phyloP scores from a whole-genome alignment of 2,113 vertebrate species.

The Pelecanoides urinatrix region DNA sequence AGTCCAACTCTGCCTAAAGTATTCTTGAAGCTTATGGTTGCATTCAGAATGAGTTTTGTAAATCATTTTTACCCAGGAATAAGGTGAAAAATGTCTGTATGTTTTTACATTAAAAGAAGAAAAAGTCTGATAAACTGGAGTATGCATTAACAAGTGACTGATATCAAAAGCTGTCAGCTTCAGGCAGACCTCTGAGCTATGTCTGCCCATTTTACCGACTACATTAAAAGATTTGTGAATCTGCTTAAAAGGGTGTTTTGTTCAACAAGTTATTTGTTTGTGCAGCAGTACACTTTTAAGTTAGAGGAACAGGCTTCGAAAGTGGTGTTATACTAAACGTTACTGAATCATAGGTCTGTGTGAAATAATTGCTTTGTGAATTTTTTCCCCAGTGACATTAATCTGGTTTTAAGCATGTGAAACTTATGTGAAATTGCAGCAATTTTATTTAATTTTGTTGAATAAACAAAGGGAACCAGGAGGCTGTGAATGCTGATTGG shows the following conservation, averaged over 20 bases:
- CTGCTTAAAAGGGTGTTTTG: background rate
- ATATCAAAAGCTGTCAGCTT: background rate
- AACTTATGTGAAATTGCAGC: background rate
- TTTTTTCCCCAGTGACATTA: background rate
- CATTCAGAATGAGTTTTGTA: background rate
- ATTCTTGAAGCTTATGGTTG: background rate
- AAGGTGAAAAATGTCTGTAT: background rate
- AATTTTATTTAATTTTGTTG: background rate
- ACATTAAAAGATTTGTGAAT: background rate
- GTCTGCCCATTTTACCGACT: background rate
- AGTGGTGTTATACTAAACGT: background rate
- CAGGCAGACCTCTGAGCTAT: background rate
- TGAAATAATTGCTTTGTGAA: background rate
- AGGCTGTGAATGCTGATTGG: background rate
- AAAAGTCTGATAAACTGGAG: background rate
- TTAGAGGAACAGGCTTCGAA: background rate
- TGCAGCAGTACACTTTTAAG: background rate
- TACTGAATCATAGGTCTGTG: background rate
- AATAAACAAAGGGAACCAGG: background rate
- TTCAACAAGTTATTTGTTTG: background rate
- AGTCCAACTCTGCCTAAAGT: background rate
- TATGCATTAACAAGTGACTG: background rate
- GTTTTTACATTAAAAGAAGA: background rate
- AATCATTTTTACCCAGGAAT: background rate
- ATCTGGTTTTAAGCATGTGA: background rate